Conservation (phyloP, 2,888 invertebrate genomes). For the Apamea crenata region DNA sequence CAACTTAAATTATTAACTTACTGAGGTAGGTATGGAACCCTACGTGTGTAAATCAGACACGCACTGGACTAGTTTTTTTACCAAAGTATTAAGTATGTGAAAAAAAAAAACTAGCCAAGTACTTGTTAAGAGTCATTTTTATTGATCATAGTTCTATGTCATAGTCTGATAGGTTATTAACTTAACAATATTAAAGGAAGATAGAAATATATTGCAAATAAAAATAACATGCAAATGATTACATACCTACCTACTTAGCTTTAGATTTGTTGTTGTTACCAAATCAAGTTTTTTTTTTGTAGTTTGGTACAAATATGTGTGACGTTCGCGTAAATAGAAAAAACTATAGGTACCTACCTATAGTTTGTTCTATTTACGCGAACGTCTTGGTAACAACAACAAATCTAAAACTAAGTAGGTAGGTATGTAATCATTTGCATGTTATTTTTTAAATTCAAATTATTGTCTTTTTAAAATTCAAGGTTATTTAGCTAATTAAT, state of each 20-base stretch:
- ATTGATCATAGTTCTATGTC: not conserved
- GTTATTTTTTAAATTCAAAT: no score
- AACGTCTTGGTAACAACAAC: not conserved
- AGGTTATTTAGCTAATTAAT: slow-evolving; percentile 9
- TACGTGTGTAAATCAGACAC: not conserved
- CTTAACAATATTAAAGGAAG: not conserved
- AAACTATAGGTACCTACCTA: no score
- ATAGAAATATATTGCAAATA: not conserved
- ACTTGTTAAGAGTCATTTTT: not conserved
- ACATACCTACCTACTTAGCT: no score
- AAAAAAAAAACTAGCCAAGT: not conserved
- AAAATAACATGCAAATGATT: not conserved
- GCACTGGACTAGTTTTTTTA: no score
- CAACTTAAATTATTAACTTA: not conserved
- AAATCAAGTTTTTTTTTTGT: not conserved
- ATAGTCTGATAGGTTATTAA: not conserved
- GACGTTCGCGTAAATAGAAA: no score
- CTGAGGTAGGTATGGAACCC: not conserved
- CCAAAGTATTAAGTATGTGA: not conserved
- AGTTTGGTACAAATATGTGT: no score
- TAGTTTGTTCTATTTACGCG: not conserved
- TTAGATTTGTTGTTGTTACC: not conserved
- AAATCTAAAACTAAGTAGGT: not conserved
- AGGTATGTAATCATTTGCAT: not conserved
- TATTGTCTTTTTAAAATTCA: slow-evolving; percentile 9